These are phyloP conservation scores for Periplaneta americana DNA, from an alignment of 1,140 invertebrate species.

Conservation along the genomic window DNA sequence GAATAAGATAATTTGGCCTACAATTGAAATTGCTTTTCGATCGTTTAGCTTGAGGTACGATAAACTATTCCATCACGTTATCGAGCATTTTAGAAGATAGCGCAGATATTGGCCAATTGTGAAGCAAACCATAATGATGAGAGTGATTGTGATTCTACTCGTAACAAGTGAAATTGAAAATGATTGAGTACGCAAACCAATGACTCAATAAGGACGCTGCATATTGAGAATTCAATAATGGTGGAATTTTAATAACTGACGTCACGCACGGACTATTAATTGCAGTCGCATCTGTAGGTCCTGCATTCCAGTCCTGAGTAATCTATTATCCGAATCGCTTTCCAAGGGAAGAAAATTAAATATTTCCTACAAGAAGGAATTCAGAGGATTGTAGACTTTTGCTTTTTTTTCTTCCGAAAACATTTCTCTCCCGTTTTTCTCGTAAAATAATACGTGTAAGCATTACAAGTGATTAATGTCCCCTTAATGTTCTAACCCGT, in stretches of 20 bases:
- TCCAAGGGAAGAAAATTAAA: background rate
- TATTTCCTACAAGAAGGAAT: background rate
- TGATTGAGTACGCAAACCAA: background rate
- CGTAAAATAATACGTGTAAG: background rate
- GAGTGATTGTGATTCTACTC: too few species aligned
- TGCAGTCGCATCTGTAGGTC: background rate
- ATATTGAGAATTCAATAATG: background rate
- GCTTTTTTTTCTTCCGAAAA: background rate
- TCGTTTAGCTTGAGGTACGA: too few species aligned
- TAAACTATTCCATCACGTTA: too few species aligned
- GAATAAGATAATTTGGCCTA: too few species aligned
- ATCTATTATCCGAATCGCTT: background rate
- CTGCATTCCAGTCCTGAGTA: background rate
- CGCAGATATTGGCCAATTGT: too few species aligned
- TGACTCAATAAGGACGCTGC: background rate
- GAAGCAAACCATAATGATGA: too few species aligned
- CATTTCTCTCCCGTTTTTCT: background rate
- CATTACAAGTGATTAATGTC: background rate
- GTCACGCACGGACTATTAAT: too few species aligned
- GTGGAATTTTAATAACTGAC: background rate
- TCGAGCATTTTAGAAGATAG: too few species aligned
- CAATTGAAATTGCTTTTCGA: too few species aligned
- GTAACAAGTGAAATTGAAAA: too few species aligned
- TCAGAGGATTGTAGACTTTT: background rate
- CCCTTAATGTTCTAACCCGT: background rate